Percentiles rank a stretch among this genome's conserved stretches.
These are phyloP conservation scores for Athetis lepigone DNA, from an alignment of 2,888 invertebrate genomes.

Conservation along the genomic window DNA sequence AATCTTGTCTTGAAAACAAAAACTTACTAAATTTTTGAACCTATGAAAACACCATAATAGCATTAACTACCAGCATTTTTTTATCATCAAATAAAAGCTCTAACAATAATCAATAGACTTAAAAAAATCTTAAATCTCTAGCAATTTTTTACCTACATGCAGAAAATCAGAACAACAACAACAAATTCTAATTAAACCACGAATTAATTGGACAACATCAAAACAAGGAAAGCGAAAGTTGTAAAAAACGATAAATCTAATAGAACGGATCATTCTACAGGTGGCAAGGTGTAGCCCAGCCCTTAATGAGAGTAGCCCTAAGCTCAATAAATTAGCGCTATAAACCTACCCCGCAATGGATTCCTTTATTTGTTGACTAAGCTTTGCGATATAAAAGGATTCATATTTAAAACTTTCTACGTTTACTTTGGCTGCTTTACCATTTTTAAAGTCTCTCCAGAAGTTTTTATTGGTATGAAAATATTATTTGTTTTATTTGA, in stretches of 20 bases:
- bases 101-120: not conserved
- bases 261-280: constrained; percentile 82
- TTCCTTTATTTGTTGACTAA: constrained; percentile 65
- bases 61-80: too few relatives aligned
- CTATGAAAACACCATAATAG: too few relatives aligned
- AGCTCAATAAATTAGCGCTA: constrained; percentile 82
- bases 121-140: too few relatives aligned
- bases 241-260: constrained; percentile 76
- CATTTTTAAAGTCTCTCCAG: not conserved
- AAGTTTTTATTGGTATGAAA: not conserved
- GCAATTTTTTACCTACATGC: not conserved
- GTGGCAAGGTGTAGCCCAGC: constrained; percentile 80
- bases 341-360: constrained; percentile 74
- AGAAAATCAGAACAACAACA: constrained; percentile 1
- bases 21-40: too few relatives aligned
- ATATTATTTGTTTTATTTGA: not conserved
- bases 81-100: not conserved
- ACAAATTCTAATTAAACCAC: constrained; percentile 31
- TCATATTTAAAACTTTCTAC: constrained; percentile 14
- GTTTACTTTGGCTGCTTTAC: not conserved
- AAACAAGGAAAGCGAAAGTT: constrained; percentile 63
- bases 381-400: constrained; percentile 32
- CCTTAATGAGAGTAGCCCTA: constrained; percentile 83
- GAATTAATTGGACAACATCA: constrained; percentile 42
- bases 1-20: too few relatives aligned